Evolutionary conservation across 2,888 invertebrate species (phyloP).

Genomic region (Pseudococcus viburni): DNA sequence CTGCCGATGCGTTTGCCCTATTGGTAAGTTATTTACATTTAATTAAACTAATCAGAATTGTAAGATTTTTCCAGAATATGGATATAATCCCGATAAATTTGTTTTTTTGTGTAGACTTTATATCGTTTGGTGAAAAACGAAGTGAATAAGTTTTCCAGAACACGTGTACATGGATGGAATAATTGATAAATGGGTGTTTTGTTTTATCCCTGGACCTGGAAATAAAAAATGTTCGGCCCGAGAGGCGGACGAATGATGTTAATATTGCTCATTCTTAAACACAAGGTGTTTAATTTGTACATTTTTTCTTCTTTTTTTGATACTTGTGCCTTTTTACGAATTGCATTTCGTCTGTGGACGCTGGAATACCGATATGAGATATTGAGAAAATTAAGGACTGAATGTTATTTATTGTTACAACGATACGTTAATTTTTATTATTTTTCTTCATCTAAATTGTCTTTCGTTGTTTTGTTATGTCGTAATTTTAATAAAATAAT

Average conservation of each 20-base stretch:
- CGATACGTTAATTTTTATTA: not conserved
- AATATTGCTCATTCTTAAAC: conserved; percentile 7
- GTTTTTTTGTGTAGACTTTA: conserved; percentile 18
- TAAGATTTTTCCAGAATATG: not conserved
- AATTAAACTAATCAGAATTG: not conserved
- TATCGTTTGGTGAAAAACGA: conserved; percentile 61
- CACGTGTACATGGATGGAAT: conserved; percentile 57
- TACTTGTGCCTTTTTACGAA: conserved; percentile 18
- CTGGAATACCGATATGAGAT: conserved; percentile 8
- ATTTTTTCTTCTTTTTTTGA: not conserved
- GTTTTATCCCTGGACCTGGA: conserved; percentile 11
- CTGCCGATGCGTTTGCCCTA: conserved; percentile 84
- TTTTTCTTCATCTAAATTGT: conserved; percentile 14
- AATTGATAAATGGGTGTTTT: not conserved
- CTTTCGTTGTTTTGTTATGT: conserved; percentile 39
- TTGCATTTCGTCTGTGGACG: not conserved
- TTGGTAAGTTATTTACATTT: conserved; percentile 73
- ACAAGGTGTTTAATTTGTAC: not conserved
- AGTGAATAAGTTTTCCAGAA: conserved; percentile 47
- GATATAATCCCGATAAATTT: not conserved
- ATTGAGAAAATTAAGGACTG: conserved; percentile 22
- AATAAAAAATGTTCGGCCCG: not conserved
- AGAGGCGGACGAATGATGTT: not conserved
- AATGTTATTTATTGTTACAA: conserved; percentile 32
- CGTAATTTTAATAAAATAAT: conserved; percentile 15